phyloP scores from a whole-genome alignment of 2,113 vertebrate genomes.

The Aphyosemion australe region DNA sequence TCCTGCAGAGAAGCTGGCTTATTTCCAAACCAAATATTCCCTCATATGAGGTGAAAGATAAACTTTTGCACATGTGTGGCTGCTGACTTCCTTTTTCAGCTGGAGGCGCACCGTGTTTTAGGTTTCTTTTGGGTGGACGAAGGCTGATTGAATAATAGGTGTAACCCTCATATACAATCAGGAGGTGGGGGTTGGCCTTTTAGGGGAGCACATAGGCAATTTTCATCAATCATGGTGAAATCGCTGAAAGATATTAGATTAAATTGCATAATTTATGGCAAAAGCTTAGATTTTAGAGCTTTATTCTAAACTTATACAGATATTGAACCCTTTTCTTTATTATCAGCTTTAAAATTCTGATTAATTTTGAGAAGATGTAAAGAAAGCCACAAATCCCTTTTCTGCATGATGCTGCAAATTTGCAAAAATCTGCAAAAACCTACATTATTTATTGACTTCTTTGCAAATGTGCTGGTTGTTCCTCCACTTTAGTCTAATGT shows the following conservation, averaged over 20 bases:
- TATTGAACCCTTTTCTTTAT: not conserved
- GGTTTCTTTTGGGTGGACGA: conserved; percentile 29
- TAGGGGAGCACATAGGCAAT: not conserved
- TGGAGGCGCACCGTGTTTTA: not conserved
- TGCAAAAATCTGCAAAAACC: no score
- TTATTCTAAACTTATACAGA: not conserved
- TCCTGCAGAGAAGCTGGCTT: conserved; percentile 44
- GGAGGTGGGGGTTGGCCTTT: not conserved
- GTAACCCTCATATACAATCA: not conserved
- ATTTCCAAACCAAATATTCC: conserved; percentile 56
- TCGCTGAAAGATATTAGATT: not conserved
- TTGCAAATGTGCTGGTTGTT: no score
- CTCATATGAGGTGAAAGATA: conserved; percentile 33
- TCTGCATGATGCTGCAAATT: no score
- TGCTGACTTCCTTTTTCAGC: conserved; percentile 32
- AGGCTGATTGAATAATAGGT: conserved; percentile 8
- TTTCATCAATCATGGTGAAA: not conserved
- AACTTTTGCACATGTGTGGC: conserved; percentile 41
- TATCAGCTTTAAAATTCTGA: not conserved
- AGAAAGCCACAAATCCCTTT: no score
- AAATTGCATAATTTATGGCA: not conserved
- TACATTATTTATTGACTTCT: no score
- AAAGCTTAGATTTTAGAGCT: not conserved
- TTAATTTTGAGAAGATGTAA: not conserved
- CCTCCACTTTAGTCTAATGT: conserved; percentile 29